Conservation (phyloP, 2,888 invertebrate genomes). For the Oscheius onirici region DNA sequence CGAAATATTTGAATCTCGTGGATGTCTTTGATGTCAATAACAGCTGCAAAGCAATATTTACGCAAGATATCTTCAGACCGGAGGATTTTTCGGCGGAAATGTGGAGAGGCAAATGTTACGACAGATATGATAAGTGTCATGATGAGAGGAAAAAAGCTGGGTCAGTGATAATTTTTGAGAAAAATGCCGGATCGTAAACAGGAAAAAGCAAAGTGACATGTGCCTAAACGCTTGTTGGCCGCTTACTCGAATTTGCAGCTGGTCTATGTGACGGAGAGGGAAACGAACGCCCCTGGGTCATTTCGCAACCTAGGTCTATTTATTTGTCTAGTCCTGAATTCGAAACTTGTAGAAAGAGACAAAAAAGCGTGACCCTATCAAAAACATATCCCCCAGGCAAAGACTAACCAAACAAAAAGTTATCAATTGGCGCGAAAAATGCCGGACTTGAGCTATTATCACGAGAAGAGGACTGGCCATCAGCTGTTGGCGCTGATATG, state of each 20-base stretch:
- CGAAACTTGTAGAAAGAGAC: no score
- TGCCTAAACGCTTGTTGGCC: conserved; percentile 5
- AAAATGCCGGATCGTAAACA: neutral
- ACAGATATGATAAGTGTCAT: conserved; percentile 3
- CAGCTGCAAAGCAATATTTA: no score
- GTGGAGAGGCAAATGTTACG: neutral
- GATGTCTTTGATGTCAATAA: no score
- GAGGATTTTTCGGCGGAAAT: no score
- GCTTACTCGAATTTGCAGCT: neutral
- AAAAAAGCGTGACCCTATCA: no score
- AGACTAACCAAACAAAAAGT: neutral
- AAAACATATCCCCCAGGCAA: no score
- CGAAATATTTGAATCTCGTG: no score
- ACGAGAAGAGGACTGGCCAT: conserved; percentile 5
- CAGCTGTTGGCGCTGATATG: conserved; percentile 28
- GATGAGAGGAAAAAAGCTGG: neutral
- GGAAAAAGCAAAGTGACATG: neutral
- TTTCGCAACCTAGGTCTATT: no score
- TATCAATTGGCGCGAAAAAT: conserved; percentile 18
- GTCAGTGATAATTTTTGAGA: conserved; percentile 4
- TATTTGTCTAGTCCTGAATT: no score
- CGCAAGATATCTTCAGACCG: no score
- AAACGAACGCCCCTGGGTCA: conserved; percentile 1
- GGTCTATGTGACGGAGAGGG: neutral
- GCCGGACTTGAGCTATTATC: conserved; percentile 11